Evolutionary conservation across 1,140 invertebrate species (phyloP), one percentile per base, ranked within the genome.

Genomic region (Drosophila kikkawai): DNA sequence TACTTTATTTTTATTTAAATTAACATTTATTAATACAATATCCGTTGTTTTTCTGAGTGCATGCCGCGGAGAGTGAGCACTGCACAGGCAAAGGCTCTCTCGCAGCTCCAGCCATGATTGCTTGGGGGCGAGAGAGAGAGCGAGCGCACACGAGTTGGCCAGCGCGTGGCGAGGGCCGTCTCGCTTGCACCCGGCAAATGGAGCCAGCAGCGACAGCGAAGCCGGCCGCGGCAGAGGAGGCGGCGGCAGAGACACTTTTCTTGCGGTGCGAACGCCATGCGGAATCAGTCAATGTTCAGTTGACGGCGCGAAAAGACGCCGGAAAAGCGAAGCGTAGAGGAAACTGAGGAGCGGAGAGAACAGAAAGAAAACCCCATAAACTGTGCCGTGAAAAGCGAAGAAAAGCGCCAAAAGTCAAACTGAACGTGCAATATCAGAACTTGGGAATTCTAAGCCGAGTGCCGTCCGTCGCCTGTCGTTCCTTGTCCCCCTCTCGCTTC

Each of bases 231-330:
- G 39, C 57, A 48, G 42, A 29, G 37, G 7, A 32, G 61, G 29
- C 9, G 34, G 26, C n/a, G 64, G 65, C 70, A 79, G 60, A 61
- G 84, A 67, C 61, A 90, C 78, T 88, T 85, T 92, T 91, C 83
- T 91, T 88, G 91, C 77, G 81, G 75, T 90, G 86, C 80, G 83
- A 73, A 71, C 77, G 83, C 70, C 63, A 82, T 79, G 79, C 83
- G 75, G 75, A 91, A 80, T 91, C 91, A 91, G 82, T 91, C 82
- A 90, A 91, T 80, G 78, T 82, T 83, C 75, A 85, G 90, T 91
- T 91, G 84, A 76, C 80, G 85, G 74, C 79, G 86, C 80, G 80
- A 79, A 82, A 80, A 90, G 85, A 78, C 80, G 75, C 59, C 44
- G 41, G 29, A 17, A 34, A 63, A 53, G 50, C 60, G 50, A 37